A percentile compares a stretch with the other conserved stretches of the same genome.
phyloP scores from a whole-genome alignment of 1,140 invertebrate species.

The Cryptotermes secundus region DNA sequence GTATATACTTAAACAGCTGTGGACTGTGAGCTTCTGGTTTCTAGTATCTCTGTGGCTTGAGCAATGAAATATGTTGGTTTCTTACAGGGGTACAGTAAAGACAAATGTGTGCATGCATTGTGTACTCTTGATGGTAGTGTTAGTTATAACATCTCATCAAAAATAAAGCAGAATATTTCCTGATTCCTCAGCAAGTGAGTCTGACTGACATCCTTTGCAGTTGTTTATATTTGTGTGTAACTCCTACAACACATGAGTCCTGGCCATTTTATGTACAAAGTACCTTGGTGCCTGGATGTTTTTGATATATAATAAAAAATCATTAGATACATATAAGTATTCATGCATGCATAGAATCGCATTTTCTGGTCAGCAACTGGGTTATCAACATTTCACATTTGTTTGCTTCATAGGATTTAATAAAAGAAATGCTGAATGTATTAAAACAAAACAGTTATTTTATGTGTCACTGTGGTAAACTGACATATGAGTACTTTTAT shows the following conservation, averaged over 20 bases:
- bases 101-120: conserved; percentile 8
- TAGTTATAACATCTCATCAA: conserved; percentile 10
- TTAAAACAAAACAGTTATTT: too few relatives aligned
- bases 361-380: too few relatives aligned
- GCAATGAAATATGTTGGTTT: not conserved
- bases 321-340: too few relatives aligned
- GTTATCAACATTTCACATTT: too few relatives aligned
- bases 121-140: not conserved
- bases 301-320: too few relatives aligned
- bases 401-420: too few relatives aligned
- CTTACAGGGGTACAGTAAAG: not conserved
- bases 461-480: too few relatives aligned
- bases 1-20: not conserved
- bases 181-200: not conserved
- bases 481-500: too few relatives aligned
- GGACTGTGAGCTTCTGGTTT: not conserved
- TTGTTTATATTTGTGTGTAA: not conserved
- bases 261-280: too few relatives aligned
- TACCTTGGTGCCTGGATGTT: too few relatives aligned
- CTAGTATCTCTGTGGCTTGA: not conserved
- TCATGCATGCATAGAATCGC: too few relatives aligned
- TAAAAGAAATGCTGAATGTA: too few relatives aligned
- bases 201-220: not conserved
- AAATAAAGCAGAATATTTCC: conserved; percentile 10
- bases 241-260: not conserved